These are phyloP conservation scores for Wiebesia pumilae DNA, from an alignment of 1,140 invertebrate genomes.

Conservation along the genomic window DNA sequence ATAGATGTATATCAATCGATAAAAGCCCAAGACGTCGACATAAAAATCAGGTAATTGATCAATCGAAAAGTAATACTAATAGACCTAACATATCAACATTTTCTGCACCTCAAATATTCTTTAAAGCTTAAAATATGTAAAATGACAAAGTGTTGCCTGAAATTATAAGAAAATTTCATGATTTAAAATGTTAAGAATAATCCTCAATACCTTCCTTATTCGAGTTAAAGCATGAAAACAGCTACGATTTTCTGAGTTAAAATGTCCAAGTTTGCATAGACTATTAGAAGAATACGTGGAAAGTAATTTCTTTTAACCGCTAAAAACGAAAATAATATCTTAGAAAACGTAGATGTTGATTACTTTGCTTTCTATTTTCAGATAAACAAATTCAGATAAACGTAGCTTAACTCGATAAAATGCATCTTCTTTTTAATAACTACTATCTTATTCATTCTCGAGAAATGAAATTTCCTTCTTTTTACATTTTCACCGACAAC, in stretches of 20 bases:
- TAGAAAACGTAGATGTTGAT: neutral
- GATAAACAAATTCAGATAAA: slow-evolving; percentile 34
- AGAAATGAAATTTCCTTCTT: neutral
- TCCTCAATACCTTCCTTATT: neutral
- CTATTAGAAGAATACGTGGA: too few species aligned
- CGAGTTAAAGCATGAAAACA: neutral
- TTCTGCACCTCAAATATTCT: too few species aligned
- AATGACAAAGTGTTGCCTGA: too few species aligned
- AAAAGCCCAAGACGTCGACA: too few species aligned
- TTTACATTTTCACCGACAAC: slow-evolving; percentile 13
- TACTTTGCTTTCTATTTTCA: neutral
- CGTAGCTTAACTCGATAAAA: slow-evolving; percentile 34
- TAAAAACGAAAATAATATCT: too few species aligned
- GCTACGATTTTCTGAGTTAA: neutral
- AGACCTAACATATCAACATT: too few species aligned
- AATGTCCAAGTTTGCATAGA: neutral
- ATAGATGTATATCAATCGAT: too few species aligned
- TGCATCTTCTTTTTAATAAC: slow-evolving; percentile 42
- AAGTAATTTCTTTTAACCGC: too few species aligned
- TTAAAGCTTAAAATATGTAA: too few species aligned
- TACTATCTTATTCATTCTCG: slow-evolving; percentile 10
- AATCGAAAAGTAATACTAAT: too few species aligned
- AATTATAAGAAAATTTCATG: neutral
- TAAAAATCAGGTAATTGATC: too few species aligned
- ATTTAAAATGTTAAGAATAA: neutral